Evolutionary conservation across 2,113 vertebrate species (phyloP).

Genomic region (Pyrgilauda ruficollis): DNA sequence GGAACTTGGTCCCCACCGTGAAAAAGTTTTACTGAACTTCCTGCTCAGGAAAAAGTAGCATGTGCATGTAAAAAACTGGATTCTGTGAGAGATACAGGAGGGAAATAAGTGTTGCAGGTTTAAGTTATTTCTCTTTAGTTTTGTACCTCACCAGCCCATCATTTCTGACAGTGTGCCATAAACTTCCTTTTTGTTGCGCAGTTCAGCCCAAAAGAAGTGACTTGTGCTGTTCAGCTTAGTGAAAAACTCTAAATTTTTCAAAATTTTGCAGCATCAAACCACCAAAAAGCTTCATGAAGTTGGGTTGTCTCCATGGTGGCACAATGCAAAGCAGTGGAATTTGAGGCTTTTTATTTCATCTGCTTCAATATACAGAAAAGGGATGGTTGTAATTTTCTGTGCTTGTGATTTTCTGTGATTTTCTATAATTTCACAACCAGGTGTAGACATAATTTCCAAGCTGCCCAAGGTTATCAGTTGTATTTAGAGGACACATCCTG

Average conservation of each 20-base stretch:
- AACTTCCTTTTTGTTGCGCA: background rate
- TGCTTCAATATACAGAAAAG: background rate
- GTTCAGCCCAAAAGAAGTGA: background rate
- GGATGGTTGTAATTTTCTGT: background rate
- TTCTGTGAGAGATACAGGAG: background rate
- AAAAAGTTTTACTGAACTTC: background rate
- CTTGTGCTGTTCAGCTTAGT: background rate
- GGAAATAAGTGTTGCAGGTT: background rate
- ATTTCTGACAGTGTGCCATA: fast-evolving
- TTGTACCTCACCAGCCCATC: background rate
- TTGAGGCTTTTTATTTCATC: background rate
- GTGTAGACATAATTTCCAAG: background rate
- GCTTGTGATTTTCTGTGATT: background rate
- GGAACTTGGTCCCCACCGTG: background rate
- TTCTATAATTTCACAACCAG: background rate
- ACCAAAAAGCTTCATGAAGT: background rate
- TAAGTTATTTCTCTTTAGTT: background rate
- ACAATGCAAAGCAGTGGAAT: background rate
- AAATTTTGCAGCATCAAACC: background rate
- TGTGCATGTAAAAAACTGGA: fast-evolving
- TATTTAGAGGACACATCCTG: background rate
- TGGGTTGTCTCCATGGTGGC: background rate
- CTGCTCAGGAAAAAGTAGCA: background rate
- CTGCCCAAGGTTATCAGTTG: background rate
- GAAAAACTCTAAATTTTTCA: background rate